These are phyloP conservation scores for Pristionchus arcanus DNA, from an alignment of 2,888 invertebrate species.

Conservation along the genomic window DNA sequence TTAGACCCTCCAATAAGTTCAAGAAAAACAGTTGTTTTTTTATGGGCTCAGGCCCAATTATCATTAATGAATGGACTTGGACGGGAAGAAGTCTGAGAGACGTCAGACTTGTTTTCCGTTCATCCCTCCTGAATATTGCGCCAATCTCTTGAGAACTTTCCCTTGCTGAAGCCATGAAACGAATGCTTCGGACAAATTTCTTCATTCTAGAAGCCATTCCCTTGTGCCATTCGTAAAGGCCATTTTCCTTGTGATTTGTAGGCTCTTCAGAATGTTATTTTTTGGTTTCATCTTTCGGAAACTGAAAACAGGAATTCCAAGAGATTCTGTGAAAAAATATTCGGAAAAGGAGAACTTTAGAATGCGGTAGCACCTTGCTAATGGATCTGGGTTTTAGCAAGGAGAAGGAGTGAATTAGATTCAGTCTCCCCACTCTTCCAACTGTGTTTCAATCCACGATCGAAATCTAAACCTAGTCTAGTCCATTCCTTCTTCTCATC, in stretches of 20 bases:
- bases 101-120: neutral
- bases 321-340: too few species aligned
- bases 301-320: too few species aligned
- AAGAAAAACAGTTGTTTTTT: conserved; percentile 5
- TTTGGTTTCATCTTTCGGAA: too few species aligned
- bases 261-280: too few species aligned
- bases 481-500: conserved; percentile 9
- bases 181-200: neutral
- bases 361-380: neutral
- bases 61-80: neutral
- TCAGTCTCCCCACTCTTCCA: neutral
- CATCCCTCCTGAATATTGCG: neutral
- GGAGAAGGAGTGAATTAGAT: conserved; percentile 24
- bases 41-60: neutral
- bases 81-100: neutral
- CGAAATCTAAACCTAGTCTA: neutral
- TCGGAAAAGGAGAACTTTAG: too few species aligned
- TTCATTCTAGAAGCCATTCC: too few species aligned
- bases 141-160: conserved; percentile 1
- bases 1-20: neutral
- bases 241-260: too few species aligned
- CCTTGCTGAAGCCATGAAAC: neutral
- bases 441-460: neutral
- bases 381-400: neutral
- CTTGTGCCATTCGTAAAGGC: too few species aligned